phyloP scores from a whole-genome alignment of 1,140 invertebrate species.

The Eumaeus atala region DNA sequence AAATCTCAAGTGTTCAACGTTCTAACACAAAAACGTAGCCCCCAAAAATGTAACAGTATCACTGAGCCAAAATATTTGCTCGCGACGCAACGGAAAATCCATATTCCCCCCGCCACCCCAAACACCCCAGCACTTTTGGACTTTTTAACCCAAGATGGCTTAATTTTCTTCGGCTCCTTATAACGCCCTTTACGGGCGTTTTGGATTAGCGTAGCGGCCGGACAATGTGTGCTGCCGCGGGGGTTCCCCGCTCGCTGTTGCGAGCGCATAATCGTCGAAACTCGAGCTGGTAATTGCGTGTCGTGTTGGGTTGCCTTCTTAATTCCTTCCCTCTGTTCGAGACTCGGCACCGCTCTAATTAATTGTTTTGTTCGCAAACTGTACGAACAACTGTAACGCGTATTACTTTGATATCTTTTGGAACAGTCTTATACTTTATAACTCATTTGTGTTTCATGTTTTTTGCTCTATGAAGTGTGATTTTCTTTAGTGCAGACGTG shows the following conservation, averaged over 20 bases:
- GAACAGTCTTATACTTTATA: no score
- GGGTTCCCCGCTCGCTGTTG: slow-evolving; percentile 19
- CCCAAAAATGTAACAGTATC: slow-evolving; percentile 10
- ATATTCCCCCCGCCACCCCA: slow-evolving; percentile 28
- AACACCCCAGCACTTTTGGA: slow-evolving; percentile 40
- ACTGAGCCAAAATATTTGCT: slow-evolving; percentile 31
- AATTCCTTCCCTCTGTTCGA: slow-evolving; percentile 13
- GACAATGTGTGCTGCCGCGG: slow-evolving; percentile 22
- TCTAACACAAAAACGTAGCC: slow-evolving; percentile 19
- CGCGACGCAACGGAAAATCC: slow-evolving; percentile 40
- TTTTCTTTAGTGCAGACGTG: no score
- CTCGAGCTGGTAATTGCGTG: slow-evolving; percentile 30
- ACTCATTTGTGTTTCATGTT: no score
- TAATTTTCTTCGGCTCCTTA: slow-evolving; percentile 53
- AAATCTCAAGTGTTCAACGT: background rate
- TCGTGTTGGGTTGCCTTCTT: slow-evolving; percentile 21
- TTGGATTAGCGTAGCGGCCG: slow-evolving; percentile 31
- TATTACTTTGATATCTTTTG: no score
- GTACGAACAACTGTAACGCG: no score
- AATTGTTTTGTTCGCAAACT: no score
- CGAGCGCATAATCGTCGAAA: no score
- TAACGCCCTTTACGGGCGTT: slow-evolving; percentile 46
- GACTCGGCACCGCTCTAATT: background rate
- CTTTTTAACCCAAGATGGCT: slow-evolving; percentile 61
- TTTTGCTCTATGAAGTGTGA: no score